Percentiles rank a stretch among this genome's conserved stretches.
These are phyloP conservation scores for Psittacula derbiana DNA, from an alignment of 2,797 vertebrate species.

Conservation along the genomic window DNA sequence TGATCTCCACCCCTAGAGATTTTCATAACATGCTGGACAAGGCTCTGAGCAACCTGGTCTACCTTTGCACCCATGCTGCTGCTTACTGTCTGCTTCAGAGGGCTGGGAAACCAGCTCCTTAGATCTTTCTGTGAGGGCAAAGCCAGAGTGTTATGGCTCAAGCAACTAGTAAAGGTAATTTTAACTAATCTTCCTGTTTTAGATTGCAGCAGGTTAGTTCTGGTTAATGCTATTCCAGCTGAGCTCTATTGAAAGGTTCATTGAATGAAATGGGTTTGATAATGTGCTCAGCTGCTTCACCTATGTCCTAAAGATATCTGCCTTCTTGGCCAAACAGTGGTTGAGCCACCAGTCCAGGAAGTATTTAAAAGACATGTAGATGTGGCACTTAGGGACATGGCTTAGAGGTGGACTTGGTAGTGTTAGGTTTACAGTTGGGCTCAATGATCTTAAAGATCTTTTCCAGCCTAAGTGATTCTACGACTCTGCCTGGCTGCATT, in stretches of 20 bases:
- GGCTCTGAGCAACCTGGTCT: background rate
- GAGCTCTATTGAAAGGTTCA: background rate
- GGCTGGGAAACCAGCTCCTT: background rate
- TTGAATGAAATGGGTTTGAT: background rate
- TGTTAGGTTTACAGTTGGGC: background rate
- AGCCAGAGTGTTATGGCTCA: background rate
- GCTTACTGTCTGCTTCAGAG: background rate
- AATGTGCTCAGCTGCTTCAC: background rate
- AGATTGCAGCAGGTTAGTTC: background rate
- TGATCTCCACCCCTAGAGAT: background rate
- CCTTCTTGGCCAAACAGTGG: background rate
- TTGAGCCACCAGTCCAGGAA: background rate
- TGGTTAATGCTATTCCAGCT: background rate
- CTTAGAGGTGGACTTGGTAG: background rate
- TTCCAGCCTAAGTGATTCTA: background rate
- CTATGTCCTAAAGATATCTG: background rate
- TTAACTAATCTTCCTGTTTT: background rate
- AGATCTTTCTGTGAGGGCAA: background rate
- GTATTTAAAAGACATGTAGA: background rate
- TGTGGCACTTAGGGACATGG: background rate
- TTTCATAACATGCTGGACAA: constrained; percentile 11
- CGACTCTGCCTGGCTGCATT: background rate
- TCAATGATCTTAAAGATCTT: background rate
- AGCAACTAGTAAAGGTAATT: background rate
- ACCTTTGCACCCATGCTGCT: background rate